phyloP scores from a whole-genome alignment of 2,113 vertebrate genomes.

The Calidris pygmaea region DNA sequence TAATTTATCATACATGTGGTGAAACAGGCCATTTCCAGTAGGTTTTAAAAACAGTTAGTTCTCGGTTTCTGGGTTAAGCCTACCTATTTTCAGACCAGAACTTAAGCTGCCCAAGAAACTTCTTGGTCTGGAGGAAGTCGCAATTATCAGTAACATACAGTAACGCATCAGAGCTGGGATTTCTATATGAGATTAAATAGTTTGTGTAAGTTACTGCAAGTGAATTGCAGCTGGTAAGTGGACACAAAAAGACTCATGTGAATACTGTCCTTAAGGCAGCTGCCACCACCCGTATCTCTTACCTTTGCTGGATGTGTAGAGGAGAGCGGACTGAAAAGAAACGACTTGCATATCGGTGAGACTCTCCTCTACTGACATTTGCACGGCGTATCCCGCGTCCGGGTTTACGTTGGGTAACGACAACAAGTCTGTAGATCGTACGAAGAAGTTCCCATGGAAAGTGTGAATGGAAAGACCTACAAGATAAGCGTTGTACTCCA shows the following conservation, averaged over 20 bases:
- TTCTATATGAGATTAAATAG: background rate
- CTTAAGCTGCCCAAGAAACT: background rate
- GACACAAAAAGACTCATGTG: background rate
- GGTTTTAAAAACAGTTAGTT: background rate
- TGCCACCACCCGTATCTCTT: background rate
- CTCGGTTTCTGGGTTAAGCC: background rate
- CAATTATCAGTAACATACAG: background rate
- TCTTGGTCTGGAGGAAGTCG: background rate
- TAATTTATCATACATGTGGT: background rate
- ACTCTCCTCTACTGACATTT: constrained; percentile 96
- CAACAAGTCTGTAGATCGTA: constrained; percentile 92
- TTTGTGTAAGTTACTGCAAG: background rate
- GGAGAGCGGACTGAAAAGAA: constrained; percentile 94
- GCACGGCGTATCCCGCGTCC: constrained; percentile 94
- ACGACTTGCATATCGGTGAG: constrained; percentile 90
- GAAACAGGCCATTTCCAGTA: background rate
- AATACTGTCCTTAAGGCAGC: background rate
- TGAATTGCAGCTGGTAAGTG: background rate
- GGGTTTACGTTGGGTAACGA: constrained; percentile 96
- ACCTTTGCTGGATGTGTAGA: constrained; percentile 99
- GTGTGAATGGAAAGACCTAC: constrained; percentile 97
- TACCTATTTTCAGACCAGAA: background rate
- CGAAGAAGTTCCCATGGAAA: constrained; percentile 99
- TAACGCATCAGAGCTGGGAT: background rate
- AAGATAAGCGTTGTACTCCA: background rate